Base-by-base conservation (phyloP, 2,888 invertebrate species). In the Coleophora deauratella region DNA sequence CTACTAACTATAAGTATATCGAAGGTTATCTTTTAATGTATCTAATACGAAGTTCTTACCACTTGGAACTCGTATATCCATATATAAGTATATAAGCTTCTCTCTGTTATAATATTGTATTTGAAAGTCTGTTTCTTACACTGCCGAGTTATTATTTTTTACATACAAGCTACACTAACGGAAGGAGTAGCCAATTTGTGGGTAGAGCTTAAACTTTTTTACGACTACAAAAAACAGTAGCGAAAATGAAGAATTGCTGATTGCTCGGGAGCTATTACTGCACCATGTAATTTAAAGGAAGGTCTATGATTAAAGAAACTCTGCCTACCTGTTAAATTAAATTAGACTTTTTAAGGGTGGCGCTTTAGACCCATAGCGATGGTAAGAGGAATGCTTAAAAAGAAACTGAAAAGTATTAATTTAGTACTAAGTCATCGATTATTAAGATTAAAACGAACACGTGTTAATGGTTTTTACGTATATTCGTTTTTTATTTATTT, bases 321-420 rank as follows among this genome's bases (percentile, higher is more conserved):
- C 78, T 78, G 84, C 84, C 82, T 82, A 81, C 84, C 84, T 82
- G 75, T 84, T 82, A 82, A 85, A 84, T 85, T 85, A 85, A 84
- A 84, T 85, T 85, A 85, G 79, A 75, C 77, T 75, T 79, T 80
- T 82, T 78, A 77, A 76, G 74, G 74, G 74, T 75, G 74, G 78
- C 72, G 73, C 71, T 71, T 59, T 55, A 61, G 65, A 71, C 71
- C 71, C 9, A 9, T 31, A 6, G 21, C 6, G 11, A 31, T 9
- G 4, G 11, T 10, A 7, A 31, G 66, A 67, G 50, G 64, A 62
- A 66, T 69, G 50, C 56, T 65, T 66, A 70, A 75, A 72, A 76
- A 67, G 52, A 50, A 66, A 64, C 51, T 57, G 54, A 65, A 71
- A 67, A 69, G 57, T 67, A 72, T 77, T 73, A 73, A 80, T 78